Base-by-base conservation (phyloP, 2,797 vertebrate genomes). In the Siniperca obscura region DNA sequence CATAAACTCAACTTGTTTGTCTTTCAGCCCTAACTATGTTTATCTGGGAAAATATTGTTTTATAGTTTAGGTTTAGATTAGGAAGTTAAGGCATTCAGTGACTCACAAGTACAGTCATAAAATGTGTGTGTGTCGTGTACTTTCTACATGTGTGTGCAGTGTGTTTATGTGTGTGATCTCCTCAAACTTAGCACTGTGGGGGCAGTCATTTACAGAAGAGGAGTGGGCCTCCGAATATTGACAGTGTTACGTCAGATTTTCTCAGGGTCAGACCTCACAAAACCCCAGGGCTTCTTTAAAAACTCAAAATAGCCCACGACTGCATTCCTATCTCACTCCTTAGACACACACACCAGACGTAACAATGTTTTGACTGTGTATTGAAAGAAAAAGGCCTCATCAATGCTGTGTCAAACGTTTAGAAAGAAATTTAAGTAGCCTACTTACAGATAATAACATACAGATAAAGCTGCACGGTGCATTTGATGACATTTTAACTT, bases 321-420 rank as follows among this genome's bases (percentile, higher is more conserved):
- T 83, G 81, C 83, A 92, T 94, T 93, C 88, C 89, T 87, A 78
- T 82, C 72, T 75, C 82, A 4, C 71, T 87, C 78, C 57, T 69
- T 68, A 88, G 88, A 93, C 78, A 50, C 75, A 38, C 62, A 44
- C 50, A 9, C 25, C 59, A 92, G 88, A 89, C 86, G 66, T 50
- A 81, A 88, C 81, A 85, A 36, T 75, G 68, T 78, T 80, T 55
- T 71, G 40, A 70, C 75, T 86, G 73, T 79, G 79, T 12, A 60
- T 48, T 74, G 55, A 76, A 46, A 70, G 68, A 65, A 53, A 74
- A n/a, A 56, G 44, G 13, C 60, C 75, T 73, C 82, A 80, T 90
- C 67, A 64, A 3, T 12, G 40, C n/a, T 52, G 25, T 48, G 64
- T 13, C 9, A 38, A 57, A 25, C 5, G 50, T 19, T 42, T 50